phyloP scores from a whole-genome alignment of 2,113 vertebrate species.

The Mormyrus lacerda region DNA sequence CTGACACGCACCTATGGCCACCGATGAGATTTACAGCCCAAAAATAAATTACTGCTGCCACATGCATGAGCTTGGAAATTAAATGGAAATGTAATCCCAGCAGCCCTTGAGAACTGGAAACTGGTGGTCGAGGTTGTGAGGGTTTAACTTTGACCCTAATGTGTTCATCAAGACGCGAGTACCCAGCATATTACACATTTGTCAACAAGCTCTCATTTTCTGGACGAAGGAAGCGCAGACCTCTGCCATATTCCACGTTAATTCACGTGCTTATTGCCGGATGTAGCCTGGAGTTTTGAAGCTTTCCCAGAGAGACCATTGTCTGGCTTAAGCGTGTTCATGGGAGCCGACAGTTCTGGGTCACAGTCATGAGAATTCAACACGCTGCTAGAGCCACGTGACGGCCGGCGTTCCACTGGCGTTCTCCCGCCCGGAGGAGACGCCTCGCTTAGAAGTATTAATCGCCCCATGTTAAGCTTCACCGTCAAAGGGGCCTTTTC shows the following conservation, averaged over 20 bases:
- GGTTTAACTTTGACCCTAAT: not conserved
- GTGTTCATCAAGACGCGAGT: not conserved
- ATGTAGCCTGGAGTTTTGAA: conserved; percentile 1
- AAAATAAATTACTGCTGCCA: not conserved
- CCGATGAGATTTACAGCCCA: not conserved
- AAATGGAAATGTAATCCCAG: conserved; percentile 1
- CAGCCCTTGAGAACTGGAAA: not conserved
- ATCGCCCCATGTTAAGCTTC: not conserved
- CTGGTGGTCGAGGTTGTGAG: not conserved
- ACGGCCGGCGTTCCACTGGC: conserved; percentile 41
- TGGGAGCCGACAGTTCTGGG: conserved; percentile 54
- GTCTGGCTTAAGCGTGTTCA: conserved; percentile 25
- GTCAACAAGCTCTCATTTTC: not conserved
- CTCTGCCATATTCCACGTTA: not conserved
- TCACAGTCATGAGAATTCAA: conserved; percentile 33
- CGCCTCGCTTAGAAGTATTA: not conserved
- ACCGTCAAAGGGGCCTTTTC: not conserved
- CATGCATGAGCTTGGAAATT: not conserved
- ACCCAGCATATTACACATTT: not conserved
- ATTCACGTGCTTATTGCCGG: not conserved
- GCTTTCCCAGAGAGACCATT: conserved; percentile 7
- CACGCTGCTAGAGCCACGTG: conserved; percentile 27
- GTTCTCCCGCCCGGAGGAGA: conserved; percentile 14
- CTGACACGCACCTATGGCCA: not conserved
- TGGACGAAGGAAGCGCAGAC: not conserved